Percentiles rank a stretch among this genome's conserved stretches.
Conservation (phyloP, 1,140 invertebrate genomes). For the Vanessa atalanta region DNA sequence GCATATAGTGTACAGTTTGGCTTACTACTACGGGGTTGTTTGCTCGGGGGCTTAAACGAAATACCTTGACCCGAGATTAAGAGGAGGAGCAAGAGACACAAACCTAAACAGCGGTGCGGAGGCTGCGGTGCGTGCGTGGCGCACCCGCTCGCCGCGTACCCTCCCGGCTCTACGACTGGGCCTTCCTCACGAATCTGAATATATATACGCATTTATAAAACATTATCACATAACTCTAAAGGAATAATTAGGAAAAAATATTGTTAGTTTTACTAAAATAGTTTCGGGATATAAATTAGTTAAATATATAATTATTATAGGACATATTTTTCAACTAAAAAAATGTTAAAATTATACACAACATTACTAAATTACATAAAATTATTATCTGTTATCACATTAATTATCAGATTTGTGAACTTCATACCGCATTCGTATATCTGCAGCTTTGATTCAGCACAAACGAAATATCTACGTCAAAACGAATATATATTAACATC, state of each 20-base stretch:
- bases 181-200: slow-evolving; percentile 66
- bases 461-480: slow-evolving; percentile 55
- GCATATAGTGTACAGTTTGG: slow-evolving; percentile 5
- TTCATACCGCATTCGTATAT: slow-evolving; percentile 31
- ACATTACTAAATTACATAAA: neutral
- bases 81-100: slow-evolving; percentile 69
- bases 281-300: too few species aligned
- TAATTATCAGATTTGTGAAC: slow-evolving; percentile 3
- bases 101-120: slow-evolving; percentile 70
- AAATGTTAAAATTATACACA: neutral
- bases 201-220: slow-evolving; percentile 11
- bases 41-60: slow-evolving; percentile 34
- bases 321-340: neutral
- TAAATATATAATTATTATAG: too few species aligned
- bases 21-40: slow-evolving; percentile 45
- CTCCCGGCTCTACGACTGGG: slow-evolving; percentile 35
- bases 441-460: slow-evolving; percentile 35
- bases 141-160: slow-evolving; percentile 56
- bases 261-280: too few species aligned
- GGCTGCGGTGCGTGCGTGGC: slow-evolving; percentile 48
- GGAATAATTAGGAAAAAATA: too few species aligned
- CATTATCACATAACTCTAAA: too few species aligned
- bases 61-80: slow-evolving; percentile 55
- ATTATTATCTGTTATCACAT: slow-evolving; percentile 22
- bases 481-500: slow-evolving; percentile 20